These are phyloP conservation scores for Glyphotaelius pellucidus DNA, from an alignment of 2,888 invertebrate genomes.

Conservation along the genomic window DNA sequence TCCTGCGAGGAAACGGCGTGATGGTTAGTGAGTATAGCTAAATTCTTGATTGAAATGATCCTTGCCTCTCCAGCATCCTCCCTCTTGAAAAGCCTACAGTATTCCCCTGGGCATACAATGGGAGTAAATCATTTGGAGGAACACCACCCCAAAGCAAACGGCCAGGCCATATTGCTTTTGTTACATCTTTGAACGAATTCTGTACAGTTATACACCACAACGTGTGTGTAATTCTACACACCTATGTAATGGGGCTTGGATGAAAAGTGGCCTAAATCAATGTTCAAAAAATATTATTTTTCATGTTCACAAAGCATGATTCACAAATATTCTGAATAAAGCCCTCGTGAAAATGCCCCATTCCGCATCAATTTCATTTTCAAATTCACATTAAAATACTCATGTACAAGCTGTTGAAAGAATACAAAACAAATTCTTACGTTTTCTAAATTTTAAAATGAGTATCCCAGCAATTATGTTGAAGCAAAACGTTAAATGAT, in stretches of 20 bases:
- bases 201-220: neutral
- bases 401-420: no score
- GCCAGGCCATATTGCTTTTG: conserved; percentile 15
- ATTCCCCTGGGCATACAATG: neutral
- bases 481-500: no score
- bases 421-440: no score
- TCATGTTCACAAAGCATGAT: neutral
- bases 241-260: neutral
- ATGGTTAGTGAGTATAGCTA: no score
- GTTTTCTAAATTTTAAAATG: no score
- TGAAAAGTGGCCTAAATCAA: neutral
- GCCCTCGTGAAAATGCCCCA: no score
- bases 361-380: no score
- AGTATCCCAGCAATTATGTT: no score
- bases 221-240: neutral
- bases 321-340: no score
- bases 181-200: conserved; percentile 4
- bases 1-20: no score
- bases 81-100: neutral
- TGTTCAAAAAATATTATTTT: neutral
- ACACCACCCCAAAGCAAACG: neutral
- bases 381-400: no score
- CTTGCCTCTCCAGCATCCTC: neutral
- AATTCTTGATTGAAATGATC: neutral
- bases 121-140: conserved; percentile 25